These are phyloP conservation scores for chimpanzee (Pan troglodytes) DNA, from an alignment of 2,113 vertebrate species.

Conservation along the genomic window NHGRI_mPanTro3-v2.1_pri NC_072421.2:81163001-81163500, in stretches of 20 bases:
- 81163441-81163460: background rate
- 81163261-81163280: constrained; percentile 18
- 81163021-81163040: background rate
- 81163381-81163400: constrained; percentile 16
- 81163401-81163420: constrained; percentile 39
- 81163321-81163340: constrained; percentile 25
- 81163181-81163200: constrained; percentile 34
- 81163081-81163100: background rate
- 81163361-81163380: constrained; percentile 52
- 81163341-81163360: constrained; percentile 24
- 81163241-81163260: constrained; percentile 29
- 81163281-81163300: constrained; percentile 45
- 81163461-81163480: background rate
- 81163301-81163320: constrained; percentile 54
- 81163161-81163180: background rate
- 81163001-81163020: background rate
- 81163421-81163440: background rate
- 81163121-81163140: background rate
- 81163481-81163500: background rate
- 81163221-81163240: background rate
- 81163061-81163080: constrained; percentile 5
- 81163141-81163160: constrained; percentile 14
- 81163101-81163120: background rate
- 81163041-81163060: background rate
- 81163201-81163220: background rate